Percentiles rank a stretch among this genome's conserved stretches.
These are phyloP conservation scores for Corythornis leucogaster DNA, from an alignment of 2,797 vertebrate genomes.

Conservation along the genomic window DNA sequence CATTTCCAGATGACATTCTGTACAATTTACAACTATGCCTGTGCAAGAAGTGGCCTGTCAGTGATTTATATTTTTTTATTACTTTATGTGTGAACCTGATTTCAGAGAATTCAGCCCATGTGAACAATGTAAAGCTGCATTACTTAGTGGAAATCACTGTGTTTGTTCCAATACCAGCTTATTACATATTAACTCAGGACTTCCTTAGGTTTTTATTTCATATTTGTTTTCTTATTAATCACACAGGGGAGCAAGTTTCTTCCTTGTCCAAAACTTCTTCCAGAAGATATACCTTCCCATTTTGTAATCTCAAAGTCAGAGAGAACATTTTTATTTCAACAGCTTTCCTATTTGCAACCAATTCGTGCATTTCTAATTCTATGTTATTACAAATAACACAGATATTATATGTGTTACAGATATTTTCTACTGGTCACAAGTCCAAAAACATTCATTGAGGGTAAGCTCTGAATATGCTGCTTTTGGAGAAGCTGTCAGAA, in stretches of 20 bases:
- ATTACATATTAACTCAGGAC: background rate
- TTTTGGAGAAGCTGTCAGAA: background rate
- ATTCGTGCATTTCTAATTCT: background rate
- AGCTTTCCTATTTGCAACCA: background rate
- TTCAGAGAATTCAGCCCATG: background rate
- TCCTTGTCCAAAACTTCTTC: background rate
- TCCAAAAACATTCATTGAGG: background rate
- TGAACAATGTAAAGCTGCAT: background rate
- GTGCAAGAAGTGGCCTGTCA: background rate
- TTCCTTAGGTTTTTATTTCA: background rate
- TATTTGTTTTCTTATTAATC: background rate
- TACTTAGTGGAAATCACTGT: background rate
- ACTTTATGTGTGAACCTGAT: background rate
- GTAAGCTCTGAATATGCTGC: background rate
- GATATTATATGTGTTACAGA: too few species aligned
- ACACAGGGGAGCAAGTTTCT: background rate
- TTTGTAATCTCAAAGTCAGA: background rate
- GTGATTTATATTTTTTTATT: background rate
- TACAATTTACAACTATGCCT: background rate
- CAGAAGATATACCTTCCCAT: background rate
- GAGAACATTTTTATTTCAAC: background rate
- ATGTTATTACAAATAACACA: background rate
- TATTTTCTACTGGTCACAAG: background rate
- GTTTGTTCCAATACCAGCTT: background rate
- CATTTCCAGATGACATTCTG: background rate